Conservation (phyloP, 2,888 invertebrate genomes). For the Iphiclides podalirius region DNA sequence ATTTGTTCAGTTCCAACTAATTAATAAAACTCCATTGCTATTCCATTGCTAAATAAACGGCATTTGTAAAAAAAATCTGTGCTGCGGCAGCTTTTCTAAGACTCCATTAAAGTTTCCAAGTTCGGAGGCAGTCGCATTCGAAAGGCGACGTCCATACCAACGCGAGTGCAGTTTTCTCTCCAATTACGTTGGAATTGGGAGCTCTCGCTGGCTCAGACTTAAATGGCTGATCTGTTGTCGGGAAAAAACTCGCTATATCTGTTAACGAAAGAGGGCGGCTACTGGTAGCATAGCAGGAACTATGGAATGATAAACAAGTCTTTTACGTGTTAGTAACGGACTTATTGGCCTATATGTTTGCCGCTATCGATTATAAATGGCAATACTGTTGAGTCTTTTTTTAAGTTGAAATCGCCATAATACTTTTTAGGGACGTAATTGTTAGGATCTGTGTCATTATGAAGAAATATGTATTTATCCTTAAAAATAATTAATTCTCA, state of each 20-base stretch:
- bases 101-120: conserved; percentile 47
- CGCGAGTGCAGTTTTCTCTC: conserved; percentile 58
- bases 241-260: conserved; percentile 48
- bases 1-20: too few relatives aligned
- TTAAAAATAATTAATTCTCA: too few relatives aligned
- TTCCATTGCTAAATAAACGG: too few relatives aligned
- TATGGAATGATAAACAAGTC: conserved; percentile 27
- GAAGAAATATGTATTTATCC: too few relatives aligned
- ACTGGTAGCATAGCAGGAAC: conserved; percentile 29
- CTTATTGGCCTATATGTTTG: conserved; percentile 15
- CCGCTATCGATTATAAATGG: conserved; percentile 6
- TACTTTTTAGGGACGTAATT: too few relatives aligned
- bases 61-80: conserved; percentile 2
- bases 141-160: conserved; percentile 34
- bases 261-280: conserved; percentile 32
- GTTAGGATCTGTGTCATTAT: too few relatives aligned
- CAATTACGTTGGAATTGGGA: conserved; percentile 62
- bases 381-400: too few relatives aligned
- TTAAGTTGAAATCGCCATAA: not conserved
- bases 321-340: conserved; percentile 17
- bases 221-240: conserved; percentile 33
- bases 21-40: too few relatives aligned
- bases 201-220: conserved; percentile 48
- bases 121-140: conserved; percentile 37
- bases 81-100: conserved; percentile 30